Percentiles rank a stretch among this genome's conserved stretches.
Evolutionary conservation across 1,140 invertebrate genomes (phyloP).

Genomic region (Idris sp.): DNA sequence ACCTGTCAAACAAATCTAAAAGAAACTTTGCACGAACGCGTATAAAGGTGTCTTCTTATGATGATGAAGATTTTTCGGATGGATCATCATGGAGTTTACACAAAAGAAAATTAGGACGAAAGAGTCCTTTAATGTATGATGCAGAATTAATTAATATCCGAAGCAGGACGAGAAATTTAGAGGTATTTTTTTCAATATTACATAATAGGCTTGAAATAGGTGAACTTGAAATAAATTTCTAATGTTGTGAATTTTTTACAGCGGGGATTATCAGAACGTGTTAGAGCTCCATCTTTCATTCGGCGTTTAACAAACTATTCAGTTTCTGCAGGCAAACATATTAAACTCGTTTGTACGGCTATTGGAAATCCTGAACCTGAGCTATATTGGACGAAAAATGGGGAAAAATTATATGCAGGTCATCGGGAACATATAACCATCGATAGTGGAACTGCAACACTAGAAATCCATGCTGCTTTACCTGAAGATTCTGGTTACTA

Average conservation of each 20-base stretch:
- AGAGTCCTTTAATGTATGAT: slow-evolving; percentile 28
- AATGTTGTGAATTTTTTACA: slow-evolving; percentile 24
- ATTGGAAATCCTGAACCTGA: slow-evolving; percentile 88
- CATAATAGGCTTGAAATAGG: no score
- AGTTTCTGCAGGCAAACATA: slow-evolving; percentile 84
- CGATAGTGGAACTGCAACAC: slow-evolving; percentile 83
- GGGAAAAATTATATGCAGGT: slow-evolving; percentile 78
- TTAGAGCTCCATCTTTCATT: slow-evolving; percentile 88
- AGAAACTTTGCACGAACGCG: slow-evolving; percentile 25
- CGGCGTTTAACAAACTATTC: slow-evolving; percentile 88
- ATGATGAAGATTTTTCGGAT: slow-evolving; percentile 31
- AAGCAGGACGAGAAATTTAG: slow-evolving; percentile 25
- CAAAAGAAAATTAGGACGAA: slow-evolving; percentile 21
- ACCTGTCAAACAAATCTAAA: slow-evolving; percentile 18
- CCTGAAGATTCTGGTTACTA: slow-evolving; percentile 86
- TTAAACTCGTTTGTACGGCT: slow-evolving; percentile 90
- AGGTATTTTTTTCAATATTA: slow-evolving; percentile 13
- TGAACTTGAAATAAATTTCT: no score
- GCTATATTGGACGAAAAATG: slow-evolving; percentile 91
- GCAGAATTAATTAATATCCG: slow-evolving; percentile 27
- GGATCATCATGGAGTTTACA: slow-evolving; percentile 8
- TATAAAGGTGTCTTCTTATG: slow-evolving; percentile 30
- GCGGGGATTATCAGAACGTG: slow-evolving; percentile 71
- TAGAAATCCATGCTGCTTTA: slow-evolving; percentile 85
- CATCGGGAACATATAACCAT: slow-evolving; percentile 80